Evolutionary conservation across 2,797 vertebrate genomes (phyloP).

Genomic region (Cryptoblepharus egeriae): DNA sequence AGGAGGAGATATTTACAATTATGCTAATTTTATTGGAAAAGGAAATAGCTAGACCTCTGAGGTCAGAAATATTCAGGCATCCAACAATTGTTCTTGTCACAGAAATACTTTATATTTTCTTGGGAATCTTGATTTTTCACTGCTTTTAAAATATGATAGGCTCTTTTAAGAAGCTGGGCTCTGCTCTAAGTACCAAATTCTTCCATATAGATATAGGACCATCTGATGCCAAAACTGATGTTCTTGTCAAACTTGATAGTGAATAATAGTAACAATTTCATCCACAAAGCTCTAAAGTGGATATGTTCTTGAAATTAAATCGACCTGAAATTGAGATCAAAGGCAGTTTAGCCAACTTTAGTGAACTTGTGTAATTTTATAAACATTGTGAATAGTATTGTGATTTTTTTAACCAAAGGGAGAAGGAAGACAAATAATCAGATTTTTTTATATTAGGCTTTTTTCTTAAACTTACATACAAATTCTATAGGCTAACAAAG

Average conservation of each 20-base stretch:
- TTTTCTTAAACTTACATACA: too few relatives aligned
- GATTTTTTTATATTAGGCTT: too few relatives aligned
- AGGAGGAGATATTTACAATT: neutral
- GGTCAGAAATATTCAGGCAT: neutral
- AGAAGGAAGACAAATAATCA: too few relatives aligned
- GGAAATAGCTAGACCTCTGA: neutral
- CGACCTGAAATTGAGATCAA: neutral
- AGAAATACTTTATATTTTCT: neutral
- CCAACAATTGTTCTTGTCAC: neutral
- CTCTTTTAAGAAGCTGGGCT: neutral
- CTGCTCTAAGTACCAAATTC: neutral
- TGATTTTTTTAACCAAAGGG: too few relatives aligned
- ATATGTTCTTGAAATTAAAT: neutral
- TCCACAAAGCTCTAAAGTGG: neutral
- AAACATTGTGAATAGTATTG: too few relatives aligned
- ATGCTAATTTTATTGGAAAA: neutral
- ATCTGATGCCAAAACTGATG: neutral
- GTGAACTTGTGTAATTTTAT: too few relatives aligned
- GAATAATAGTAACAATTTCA: neutral
- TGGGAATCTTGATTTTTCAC: neutral
- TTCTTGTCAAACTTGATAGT: neutral
- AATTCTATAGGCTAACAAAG: too few relatives aligned
- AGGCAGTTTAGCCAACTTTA: neutral
- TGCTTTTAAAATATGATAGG: neutral
- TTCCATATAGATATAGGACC: neutral